Evolutionary conservation across 1,140 invertebrate species (phyloP), one percentile per base, ranked within the genome.

Genomic region (Habropoda laboriosa): DNA sequence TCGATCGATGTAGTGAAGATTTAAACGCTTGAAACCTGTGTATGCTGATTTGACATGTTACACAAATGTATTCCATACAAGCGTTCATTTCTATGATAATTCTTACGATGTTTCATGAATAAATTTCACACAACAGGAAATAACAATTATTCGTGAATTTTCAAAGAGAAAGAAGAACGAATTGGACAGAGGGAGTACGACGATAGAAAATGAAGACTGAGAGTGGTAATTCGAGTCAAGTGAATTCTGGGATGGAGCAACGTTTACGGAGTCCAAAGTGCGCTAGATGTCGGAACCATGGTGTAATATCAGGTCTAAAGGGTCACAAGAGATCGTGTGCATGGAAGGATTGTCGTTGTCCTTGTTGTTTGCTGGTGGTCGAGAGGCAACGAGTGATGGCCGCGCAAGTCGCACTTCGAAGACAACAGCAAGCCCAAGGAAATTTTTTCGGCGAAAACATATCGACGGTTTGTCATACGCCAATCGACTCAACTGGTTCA

Each of bases 321-420:
- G 97, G 97, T 18, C 97, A 98, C 92, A 98, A 98, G 89, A 94
- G 96, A 61, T 93, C 96, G 53, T 96, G 96, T 83, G 94, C 95
- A 1, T 97, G 96, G 96, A 94, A 95, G 68, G 96, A 97, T 86
- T 98, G 97, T 86, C 94, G 95, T 30, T 98, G 97, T 90, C 95
- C 96, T 47, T 97, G 97, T 82, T 98, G 97, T 89, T 94, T 97
- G 70, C 92, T 98, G n/a, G 97, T 98, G 12, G 96, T 97, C 1
- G 97, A 98, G 89, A 92, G 97, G 63, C 97, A 98, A 87, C 92
- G 97, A 16, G 97, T 98, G 1, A 98, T 98, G 97, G 97, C 97
- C 13, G 97, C 97, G 16, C 90, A 95, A 89, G 94, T 95, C 12
- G 95, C 95, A 0, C 87, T 96, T 1, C 92, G 95, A 7, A 93